phyloP scores from a whole-genome alignment of 1,140 invertebrate genomes.

The Atta cephalotes region DNA sequence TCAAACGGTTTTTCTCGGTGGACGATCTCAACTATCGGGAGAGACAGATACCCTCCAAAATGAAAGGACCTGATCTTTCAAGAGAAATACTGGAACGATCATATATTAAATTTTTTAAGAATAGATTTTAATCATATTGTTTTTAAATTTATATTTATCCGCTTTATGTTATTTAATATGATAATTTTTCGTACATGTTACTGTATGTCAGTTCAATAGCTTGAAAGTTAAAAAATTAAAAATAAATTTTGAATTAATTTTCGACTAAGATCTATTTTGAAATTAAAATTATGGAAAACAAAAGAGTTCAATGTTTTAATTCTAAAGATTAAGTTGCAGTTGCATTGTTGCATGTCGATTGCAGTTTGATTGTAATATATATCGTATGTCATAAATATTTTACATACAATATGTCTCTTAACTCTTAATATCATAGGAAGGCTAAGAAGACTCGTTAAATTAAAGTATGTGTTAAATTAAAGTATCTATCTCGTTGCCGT shows the following conservation, averaged over 20 bases:
- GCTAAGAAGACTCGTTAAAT: neutral
- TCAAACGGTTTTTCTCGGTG: constrained; percentile 72
- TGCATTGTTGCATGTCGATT: no score
- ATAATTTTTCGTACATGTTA: neutral
- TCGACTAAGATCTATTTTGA: neutral
- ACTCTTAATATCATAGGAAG: neutral
- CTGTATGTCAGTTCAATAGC: neutral
- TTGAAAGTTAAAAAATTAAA: constrained; percentile 1
- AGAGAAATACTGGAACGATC: neutral
- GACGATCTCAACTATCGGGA: constrained; percentile 52
- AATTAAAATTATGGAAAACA: neutral
- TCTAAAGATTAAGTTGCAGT: neutral
- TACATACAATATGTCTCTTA: neutral
- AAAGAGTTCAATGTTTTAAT: neutral
- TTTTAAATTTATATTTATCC: neutral
- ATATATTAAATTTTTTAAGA: neutral
- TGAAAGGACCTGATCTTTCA: constrained; percentile 10
- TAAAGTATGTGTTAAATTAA: neutral
- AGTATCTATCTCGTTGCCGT: neutral
- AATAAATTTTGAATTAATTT: neutral
- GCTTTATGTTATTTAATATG: neutral
- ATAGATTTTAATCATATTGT: neutral
- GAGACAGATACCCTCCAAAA: constrained; percentile 9
- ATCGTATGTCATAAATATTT: neutral
- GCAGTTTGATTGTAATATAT: neutral